phyloP scores from a whole-genome alignment of 2,113 vertebrate genomes.

The Heloderma charlesbogerti region DNA sequence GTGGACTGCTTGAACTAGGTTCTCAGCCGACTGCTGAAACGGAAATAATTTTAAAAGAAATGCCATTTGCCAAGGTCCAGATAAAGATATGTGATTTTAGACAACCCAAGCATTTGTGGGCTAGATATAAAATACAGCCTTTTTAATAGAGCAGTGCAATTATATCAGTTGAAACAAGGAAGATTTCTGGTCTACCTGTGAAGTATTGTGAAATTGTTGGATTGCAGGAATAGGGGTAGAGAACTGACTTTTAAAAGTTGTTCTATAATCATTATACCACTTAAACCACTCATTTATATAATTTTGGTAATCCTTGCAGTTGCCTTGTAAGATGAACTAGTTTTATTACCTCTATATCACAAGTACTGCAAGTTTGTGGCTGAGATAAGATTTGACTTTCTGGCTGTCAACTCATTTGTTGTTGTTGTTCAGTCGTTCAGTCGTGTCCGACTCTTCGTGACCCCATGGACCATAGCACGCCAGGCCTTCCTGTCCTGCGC shows the following conservation, averaged over 20 bases:
- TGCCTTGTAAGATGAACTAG: background rate
- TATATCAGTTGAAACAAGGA: background rate
- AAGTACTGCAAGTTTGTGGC: background rate
- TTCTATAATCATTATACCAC: background rate
- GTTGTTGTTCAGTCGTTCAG: too few relatives aligned
- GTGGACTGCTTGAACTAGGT: constrained; percentile 70
- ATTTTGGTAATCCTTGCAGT: background rate
- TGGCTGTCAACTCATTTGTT: background rate
- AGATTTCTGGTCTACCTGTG: background rate
- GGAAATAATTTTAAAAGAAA: constrained; percentile 81
- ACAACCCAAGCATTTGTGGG: constrained; percentile 72
- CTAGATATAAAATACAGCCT: constrained; percentile 65
- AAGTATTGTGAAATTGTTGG: background rate
- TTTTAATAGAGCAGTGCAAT: constrained; percentile 41
- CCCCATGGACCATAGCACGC: too few relatives aligned
- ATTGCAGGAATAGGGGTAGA: background rate
- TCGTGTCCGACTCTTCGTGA: too few relatives aligned
- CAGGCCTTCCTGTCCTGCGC: too few relatives aligned
- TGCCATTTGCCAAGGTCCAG: constrained; percentile 75
- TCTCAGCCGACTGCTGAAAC: constrained; percentile 76
- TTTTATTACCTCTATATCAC: background rate
- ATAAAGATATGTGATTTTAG: constrained; percentile 65
- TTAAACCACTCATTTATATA: background rate
- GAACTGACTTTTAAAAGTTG: background rate
- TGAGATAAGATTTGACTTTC: background rate